Conservation (phyloP, 2,113 vertebrate species). For the Eulacestoma nigropectus region DNA sequence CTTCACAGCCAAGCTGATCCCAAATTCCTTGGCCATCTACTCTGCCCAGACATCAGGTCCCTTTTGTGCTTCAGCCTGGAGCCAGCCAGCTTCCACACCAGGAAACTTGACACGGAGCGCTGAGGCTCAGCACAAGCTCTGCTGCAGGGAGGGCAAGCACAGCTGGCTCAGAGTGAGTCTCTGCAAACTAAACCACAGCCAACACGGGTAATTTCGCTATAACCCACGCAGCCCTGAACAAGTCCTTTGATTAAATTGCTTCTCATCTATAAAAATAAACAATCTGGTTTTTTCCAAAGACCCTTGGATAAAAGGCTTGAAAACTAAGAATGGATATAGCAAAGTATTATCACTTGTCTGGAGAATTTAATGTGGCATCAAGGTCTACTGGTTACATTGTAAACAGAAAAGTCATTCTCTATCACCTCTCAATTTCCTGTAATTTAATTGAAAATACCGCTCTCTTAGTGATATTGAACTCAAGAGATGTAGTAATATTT, state of each 20-base stretch:
- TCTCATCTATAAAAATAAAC: neutral
- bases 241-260: neutral
- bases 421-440: neutral
- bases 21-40: neutral
- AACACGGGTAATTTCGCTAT: neutral
- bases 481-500: neutral
- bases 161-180: neutral
- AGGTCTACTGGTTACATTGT: neutral
- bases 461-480: neutral
- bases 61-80: neutral
- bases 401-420: neutral
- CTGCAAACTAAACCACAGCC: neutral
- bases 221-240: neutral
- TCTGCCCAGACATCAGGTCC: neutral
- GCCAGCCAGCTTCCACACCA: neutral
- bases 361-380: neutral
- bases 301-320: neutral
- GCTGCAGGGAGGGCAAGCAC: neutral
- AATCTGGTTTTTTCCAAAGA: neutral
- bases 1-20: neutral
- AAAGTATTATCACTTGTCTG: neutral
- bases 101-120: accelerated
- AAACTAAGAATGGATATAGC: neutral
- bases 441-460: neutral
- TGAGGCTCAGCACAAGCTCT: neutral